Evolutionary conservation across 2,797 vertebrate species (phyloP), one percentile per base, ranked within the genome.

Genomic region (Synaphobranchus kaupii): DNA sequence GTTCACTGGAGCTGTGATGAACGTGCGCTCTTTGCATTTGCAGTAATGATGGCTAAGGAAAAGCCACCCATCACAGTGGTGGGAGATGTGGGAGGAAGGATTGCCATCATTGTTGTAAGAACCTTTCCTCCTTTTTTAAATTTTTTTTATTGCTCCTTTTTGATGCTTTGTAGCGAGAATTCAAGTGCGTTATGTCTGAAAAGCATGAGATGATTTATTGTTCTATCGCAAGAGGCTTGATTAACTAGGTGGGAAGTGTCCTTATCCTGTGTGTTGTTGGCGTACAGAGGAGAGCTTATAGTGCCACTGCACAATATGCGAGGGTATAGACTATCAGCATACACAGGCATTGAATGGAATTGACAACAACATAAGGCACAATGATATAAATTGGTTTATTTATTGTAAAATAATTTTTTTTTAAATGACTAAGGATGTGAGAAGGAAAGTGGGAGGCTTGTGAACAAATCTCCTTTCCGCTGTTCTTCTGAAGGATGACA

Each of bases 21-120:
- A 68, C 39, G 5, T 48, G 2, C 89, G 17, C 81, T 85, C 84
- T 52, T 84, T 88, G 83, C 89, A 84, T 66, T 76, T 71, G 34
- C 90, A 99, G 99, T 99, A 91, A 98, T 99, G 99, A 99, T 99
- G 97, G 97, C 99, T 56, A 99, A 99, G 93, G 99, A 99, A 95
- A 99, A 99, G 89, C 99, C 99, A 0, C 99, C 98, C 0, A 99
- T 99, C 90, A 98, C 97, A 1, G 98, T 99, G 20, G 99, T 99
- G 0, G 99, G 99, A 91, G 99, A 99, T 0, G 99, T 99, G 0
- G 98, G 98, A 89, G 99, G 99, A 91, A 95, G 98, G 92, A 99
- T 99, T 54, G 98, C 98, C 52, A 99, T 99, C 90, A 98, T 99
- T 89, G 96, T 99, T 92, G 99, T 99, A 97, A 92, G 98, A 92